These are phyloP conservation scores for Hyphantria cunea DNA, from an alignment of 1,140 invertebrate genomes.

Conservation along the genomic window DNA sequence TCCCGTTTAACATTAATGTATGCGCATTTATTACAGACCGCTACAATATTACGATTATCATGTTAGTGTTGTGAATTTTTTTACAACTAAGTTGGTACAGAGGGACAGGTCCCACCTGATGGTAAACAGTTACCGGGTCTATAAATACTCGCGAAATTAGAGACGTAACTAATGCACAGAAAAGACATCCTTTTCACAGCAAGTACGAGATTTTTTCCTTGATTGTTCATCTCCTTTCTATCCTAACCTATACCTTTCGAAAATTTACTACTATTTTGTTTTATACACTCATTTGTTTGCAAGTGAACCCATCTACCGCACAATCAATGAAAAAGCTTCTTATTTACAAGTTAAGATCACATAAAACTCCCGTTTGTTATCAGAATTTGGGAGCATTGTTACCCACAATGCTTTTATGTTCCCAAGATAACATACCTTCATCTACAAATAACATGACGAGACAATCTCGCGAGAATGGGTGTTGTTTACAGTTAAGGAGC, in stretches of 20 bases:
- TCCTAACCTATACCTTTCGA: too few species aligned
- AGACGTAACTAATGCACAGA: too few species aligned
- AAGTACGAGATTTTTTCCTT: too few species aligned
- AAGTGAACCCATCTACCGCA: too few species aligned
- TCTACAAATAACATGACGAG: conserved; percentile 48
- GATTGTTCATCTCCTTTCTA: too few species aligned
- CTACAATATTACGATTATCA: conserved; percentile 23
- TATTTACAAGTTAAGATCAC: conserved; percentile 19
- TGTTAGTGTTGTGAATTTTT: background rate
- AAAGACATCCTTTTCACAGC: too few species aligned
- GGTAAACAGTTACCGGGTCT: too few species aligned
- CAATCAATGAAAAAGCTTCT: background rate
- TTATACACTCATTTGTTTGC: too few species aligned
- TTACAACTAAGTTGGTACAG: too few species aligned
- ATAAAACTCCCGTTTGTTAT: conserved; percentile 24
- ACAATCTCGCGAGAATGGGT: conserved; percentile 66
- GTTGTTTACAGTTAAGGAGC: conserved; percentile 76
- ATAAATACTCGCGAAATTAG: too few species aligned
- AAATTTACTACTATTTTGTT: too few species aligned
- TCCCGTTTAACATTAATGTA: conserved; percentile 20
- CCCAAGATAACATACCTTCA: conserved; percentile 42
- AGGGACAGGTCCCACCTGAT: too few species aligned
- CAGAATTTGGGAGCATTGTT: conserved; percentile 26
- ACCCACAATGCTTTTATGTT: conserved; percentile 24
- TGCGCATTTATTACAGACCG: conserved; percentile 25